Conservation (phyloP, 2,797 vertebrate species). For the Galaxias olidus region DNA sequence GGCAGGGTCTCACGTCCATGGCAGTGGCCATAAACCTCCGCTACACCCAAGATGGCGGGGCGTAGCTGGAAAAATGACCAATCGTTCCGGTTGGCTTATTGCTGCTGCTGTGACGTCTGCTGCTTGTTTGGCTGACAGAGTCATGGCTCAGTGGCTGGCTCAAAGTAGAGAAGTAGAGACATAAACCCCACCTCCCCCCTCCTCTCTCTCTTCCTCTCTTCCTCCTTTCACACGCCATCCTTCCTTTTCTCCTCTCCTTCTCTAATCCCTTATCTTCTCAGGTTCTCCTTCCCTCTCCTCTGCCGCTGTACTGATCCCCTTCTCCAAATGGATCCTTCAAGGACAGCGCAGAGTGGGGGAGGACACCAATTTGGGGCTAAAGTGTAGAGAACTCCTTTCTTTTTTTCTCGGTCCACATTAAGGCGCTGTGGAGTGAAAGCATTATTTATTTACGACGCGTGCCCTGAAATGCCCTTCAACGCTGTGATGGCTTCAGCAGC, state of each 20-base stretch:
- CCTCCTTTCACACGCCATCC: conserved; percentile 14
- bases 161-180: conserved; percentile 36
- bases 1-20: conserved; percentile 37
- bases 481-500: conserved; percentile 9
- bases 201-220: neutral
- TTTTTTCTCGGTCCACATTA: conserved; percentile 49
- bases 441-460: conserved; percentile 66
- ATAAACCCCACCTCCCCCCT: conserved; percentile 9
- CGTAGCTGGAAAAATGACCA: conserved; percentile 45
- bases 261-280: conserved; percentile 34
- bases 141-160: conserved; percentile 36
- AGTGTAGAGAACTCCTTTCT: conserved; percentile 41
- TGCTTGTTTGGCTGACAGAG: conserved; percentile 45
- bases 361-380: conserved; percentile 54
- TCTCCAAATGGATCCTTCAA: conserved; percentile 32
- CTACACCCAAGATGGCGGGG: conserved; percentile 28
- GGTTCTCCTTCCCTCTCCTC: conserved; percentile 10
- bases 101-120: conserved; percentile 38
- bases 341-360: conserved; percentile 45
- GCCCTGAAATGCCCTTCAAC: conserved; percentile 51
- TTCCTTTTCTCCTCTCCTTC: conserved; percentile 22
- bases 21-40: conserved; percentile 38
- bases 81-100: conserved; percentile 34
- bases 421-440: conserved; percentile 56
- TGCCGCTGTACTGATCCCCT: conserved; percentile 2